Percentiles rank a stretch among this genome's conserved stretches.
phyloP scores from a whole-genome alignment of 2,888 invertebrate species.

The Agrilus biguttatus region DNA sequence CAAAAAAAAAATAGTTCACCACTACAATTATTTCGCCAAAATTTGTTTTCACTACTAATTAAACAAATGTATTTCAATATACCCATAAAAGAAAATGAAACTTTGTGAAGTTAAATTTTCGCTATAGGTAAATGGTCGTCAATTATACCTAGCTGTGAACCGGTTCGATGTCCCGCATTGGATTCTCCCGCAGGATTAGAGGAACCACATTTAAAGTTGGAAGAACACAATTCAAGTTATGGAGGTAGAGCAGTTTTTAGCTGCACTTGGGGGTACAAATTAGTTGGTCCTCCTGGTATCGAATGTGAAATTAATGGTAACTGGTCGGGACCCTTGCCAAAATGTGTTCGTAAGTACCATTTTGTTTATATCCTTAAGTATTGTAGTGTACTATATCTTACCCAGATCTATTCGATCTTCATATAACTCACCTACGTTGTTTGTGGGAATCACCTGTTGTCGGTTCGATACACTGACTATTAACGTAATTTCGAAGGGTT shows the following conservation, averaged over 20 bases:
- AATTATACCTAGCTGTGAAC: conserved; percentile 55
- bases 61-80: no score
- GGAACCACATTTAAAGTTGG: conserved; percentile 57
- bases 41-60: no score
- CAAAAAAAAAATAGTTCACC: no score
- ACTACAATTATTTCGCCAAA: no score
- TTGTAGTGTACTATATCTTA: no score
- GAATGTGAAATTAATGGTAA: conserved; percentile 66
- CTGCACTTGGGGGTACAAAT: conserved; percentile 71
- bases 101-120: conserved; percentile 1
- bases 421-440: no score
- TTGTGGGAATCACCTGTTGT: no score
- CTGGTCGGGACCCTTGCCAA: conserved; percentile 67
- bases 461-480: no score
- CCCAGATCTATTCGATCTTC: no score
- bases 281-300: conserved; percentile 61
- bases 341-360: conserved; percentile 52
- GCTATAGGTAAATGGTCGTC: conserved; percentile 62
- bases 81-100: no score
- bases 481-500: no score
- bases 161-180: conserved; percentile 63
- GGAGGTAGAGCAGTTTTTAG: conserved; percentile 69
- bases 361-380: background rate
- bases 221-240: conserved; percentile 68
- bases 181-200: conserved; percentile 46